Base-by-base conservation (phyloP, 2,888 invertebrate species). In the Flexamia atlantica region DNA sequence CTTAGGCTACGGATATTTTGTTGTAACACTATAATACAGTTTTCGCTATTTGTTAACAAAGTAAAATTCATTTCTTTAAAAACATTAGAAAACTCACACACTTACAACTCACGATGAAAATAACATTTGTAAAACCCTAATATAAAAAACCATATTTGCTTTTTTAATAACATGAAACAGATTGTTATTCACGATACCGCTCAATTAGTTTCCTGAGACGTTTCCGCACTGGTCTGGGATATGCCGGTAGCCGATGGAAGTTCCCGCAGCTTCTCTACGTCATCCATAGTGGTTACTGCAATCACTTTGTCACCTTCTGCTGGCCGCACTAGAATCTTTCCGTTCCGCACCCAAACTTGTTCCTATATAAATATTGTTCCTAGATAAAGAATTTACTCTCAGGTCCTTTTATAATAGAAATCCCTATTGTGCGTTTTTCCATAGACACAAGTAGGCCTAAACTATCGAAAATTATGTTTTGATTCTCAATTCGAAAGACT, bases 321-420 rank as follows among this genome's bases (percentile, higher is more conserved):
- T 46, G 46, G 46, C 17, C 46, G 46, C 2, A 72, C 42, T 40
- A 60, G n/a, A 1, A 60, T 83, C 32, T 28, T 74, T 25, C 83
- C 64, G 20, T 83, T 72, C 28, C 28, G 1, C 17, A 81, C 30
- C 53, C 81, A 81, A 4, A 81, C 50, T n/a, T n/a, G n/a, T n/a
- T n/a, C n/a, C n/a, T n/a, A n/a, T n/a, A n/a, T n/a, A n/a, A n/a
- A n/a, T n/a, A n/a, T n/a, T n/a, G n/a, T n/a, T n/a, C n/a, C n/a
- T n/a, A n/a, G n/a, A n/a, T n/a, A n/a, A n/a, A n/a, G n/a, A n/a
- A n/a, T n/a, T n/a, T n/a, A n/a, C n/a, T n/a, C n/a, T n/a, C n/a
- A n/a, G n/a, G n/a, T n/a, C n/a, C n/a, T n/a, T n/a, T n/a, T n/a
- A n/a, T n/a, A n/a, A n/a, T n/a, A n/a, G n/a, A n/a, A n/a, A n/a